phyloP scores from a whole-genome alignment of 2,797 vertebrate genomes.

The Cryptoblepharus egeriae region DNA sequence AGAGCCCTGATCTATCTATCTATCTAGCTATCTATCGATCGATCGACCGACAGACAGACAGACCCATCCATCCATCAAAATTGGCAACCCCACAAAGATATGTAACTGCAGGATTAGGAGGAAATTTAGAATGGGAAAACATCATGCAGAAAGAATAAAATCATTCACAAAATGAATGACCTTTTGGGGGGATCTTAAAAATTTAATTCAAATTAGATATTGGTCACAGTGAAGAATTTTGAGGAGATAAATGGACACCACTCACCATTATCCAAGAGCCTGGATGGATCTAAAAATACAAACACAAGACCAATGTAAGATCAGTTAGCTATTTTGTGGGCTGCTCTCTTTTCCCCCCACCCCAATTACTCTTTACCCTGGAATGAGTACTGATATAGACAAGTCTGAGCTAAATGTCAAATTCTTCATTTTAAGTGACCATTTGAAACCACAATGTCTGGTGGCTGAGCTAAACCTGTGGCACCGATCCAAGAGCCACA shows the following conservation, averaged over 20 bases:
- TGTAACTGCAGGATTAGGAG: background rate
- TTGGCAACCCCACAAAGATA: too few species aligned
- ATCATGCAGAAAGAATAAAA: background rate
- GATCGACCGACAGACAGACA: too few species aligned
- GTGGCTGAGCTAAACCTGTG: background rate
- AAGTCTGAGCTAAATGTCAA: background rate
- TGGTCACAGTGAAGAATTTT: too few species aligned
- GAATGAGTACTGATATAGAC: too few species aligned
- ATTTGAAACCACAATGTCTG: background rate
- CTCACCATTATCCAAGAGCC: conserved; percentile 50
- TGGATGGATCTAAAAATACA: conserved; percentile 62
- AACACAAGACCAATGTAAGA: conserved; percentile 18
- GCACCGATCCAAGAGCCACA: background rate
- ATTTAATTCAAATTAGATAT: background rate
- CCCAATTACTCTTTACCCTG: too few species aligned
- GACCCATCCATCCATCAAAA: too few species aligned
- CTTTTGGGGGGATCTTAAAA: background rate
- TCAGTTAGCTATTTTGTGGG: too few species aligned
- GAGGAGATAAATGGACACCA: background rate
- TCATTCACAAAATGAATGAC: background rate
- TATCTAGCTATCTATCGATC: too few species aligned
- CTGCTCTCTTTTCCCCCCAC: too few species aligned
- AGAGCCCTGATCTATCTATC: too few species aligned
- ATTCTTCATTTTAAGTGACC: background rate
- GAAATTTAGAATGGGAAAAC: background rate